Evolutionary conservation across 2,888 invertebrate genomes (phyloP).

Genomic region (Ophion costatus): DNA sequence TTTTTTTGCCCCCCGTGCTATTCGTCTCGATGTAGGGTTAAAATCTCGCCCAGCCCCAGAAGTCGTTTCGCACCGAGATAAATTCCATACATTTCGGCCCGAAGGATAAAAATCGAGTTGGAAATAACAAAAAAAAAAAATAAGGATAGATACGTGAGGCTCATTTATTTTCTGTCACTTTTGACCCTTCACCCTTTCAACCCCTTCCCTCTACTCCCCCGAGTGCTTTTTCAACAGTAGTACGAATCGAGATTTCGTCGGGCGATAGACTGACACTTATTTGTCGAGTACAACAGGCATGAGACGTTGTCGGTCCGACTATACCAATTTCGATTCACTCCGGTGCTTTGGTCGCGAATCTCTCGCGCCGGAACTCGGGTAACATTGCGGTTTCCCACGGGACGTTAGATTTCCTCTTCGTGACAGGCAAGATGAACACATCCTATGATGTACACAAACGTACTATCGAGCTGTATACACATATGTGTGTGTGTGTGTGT

Average conservation of each 20-base stretch:
- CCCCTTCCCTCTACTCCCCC: neutral
- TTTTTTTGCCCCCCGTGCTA: neutral
- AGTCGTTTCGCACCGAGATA: constrained; percentile 2
- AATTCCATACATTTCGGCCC: neutral
- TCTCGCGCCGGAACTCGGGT: constrained; percentile 42
- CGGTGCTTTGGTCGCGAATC: constrained; percentile 37
- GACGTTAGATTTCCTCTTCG: constrained; percentile 56
- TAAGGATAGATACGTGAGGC: constrained; percentile 40
- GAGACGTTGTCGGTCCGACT: constrained; percentile 35
- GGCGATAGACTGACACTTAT: constrained; percentile 59
- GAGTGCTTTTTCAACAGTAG: constrained; percentile 42
- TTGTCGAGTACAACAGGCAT: constrained; percentile 31
- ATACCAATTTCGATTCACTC: constrained; percentile 56
- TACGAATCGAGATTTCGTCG: constrained; percentile 62
- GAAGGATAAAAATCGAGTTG: constrained; percentile 28
- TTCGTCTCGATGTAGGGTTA: constrained; percentile 6
- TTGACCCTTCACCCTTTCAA: neutral
- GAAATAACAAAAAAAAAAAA: constrained; percentile 21
- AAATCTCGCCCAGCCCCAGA: neutral
- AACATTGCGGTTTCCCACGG: constrained; percentile 55
- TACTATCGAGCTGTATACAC: neutral
- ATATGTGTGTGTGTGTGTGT: too few relatives aligned
- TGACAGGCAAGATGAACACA: constrained; percentile 52
- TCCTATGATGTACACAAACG: constrained; percentile 14
- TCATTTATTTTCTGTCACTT: constrained; percentile 49